Conservation (phyloP, 23 tunicate species). For the Pegea sp. region DNA sequence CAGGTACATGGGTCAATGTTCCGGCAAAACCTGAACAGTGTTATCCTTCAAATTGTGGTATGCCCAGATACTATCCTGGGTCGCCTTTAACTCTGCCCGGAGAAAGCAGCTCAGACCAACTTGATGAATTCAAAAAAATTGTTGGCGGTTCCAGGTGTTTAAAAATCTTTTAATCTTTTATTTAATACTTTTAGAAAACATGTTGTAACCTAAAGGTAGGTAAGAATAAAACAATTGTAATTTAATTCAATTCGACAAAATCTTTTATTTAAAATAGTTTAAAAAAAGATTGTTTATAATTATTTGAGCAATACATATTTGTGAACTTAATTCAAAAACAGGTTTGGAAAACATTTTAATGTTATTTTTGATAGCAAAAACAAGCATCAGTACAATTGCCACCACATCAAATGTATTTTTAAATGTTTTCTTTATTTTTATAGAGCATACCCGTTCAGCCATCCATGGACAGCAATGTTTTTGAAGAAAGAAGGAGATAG, state of each 20-base stretch:
- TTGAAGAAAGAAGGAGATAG: slow-evolving; percentile 56
- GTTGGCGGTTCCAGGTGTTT: slow-evolving; percentile 81
- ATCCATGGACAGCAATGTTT: slow-evolving; percentile 96
- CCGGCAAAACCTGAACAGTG: slow-evolving; percentile 13
- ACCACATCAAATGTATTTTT: too few relatives aligned
- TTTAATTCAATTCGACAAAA: too few relatives aligned
- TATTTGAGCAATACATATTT: too few relatives aligned
- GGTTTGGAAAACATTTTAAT: too few relatives aligned
- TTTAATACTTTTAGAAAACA: background rate
- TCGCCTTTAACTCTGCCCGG: slow-evolving; percentile 13
- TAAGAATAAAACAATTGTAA: too few relatives aligned
- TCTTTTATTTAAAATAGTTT: background rate
- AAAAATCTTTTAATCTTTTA: background rate
- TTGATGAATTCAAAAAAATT: slow-evolving; percentile 26
- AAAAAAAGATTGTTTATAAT: background rate
- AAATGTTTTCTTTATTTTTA: too few relatives aligned
- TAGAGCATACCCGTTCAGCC: slow-evolving; percentile 84
- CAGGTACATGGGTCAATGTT: background rate
- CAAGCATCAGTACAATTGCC: too few relatives aligned
- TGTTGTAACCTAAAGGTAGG: background rate
- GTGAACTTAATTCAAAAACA: too few relatives aligned
- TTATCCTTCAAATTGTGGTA: slow-evolving; percentile 43
- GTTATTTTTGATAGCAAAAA: too few relatives aligned
- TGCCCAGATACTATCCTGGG: slow-evolving; percentile 24
- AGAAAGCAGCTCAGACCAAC: background rate